Evolutionary conservation across 1,140 invertebrate genomes (phyloP), one percentile per base, ranked within the genome.

Genomic region (Pteromalus puparum): DNA sequence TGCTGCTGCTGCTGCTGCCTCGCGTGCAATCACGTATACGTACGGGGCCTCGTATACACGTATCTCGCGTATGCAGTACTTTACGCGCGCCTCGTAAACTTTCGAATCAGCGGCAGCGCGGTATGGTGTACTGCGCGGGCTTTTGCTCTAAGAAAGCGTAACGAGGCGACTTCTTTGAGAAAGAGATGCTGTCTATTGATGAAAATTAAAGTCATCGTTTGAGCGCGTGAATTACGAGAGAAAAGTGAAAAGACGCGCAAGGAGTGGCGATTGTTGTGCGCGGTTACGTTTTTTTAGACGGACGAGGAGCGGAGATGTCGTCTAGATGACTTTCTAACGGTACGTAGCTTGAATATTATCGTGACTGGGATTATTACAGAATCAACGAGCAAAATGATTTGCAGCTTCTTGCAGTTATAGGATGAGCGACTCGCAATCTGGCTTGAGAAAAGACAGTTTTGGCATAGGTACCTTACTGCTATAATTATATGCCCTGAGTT

Each of bases 61-160:
- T 24, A 26, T n/a, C 6, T 0, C 24, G 13, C 34, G 12, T 46
- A 12, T 68, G n/a, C 38, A 21, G 78, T 61, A 34, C 28, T 26
- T 53, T 82, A 67, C 53, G 65, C 4, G n/a, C 6, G 73, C 77
- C 2, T 84, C 83, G 46, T 80, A 84, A 74, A 74, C 13, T 80
- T 46, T 65, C 68, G 48, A 80, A 74, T 67, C 30, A 84, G 83
- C 76, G 12, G 7, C 42, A n/a, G 48, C 18, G 53, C 6, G 4
- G 30, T 34, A 5, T 34, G 30, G 30, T 34, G 30, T 61, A n/a
- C 18, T 21, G 18, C 21, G 6, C 18, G 24, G 18, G 53, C 38
- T 4, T 70, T 70, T 67, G 67, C 30, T 30, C 75, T 61, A 42
- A 53, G 26, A 67, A 67, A 78, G 38, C 21, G 21, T 53, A 38